These are phyloP conservation scores for Druceiella hillmani DNA, from an alignment of 2,888 invertebrate species.

Conservation along the genomic window DNA sequence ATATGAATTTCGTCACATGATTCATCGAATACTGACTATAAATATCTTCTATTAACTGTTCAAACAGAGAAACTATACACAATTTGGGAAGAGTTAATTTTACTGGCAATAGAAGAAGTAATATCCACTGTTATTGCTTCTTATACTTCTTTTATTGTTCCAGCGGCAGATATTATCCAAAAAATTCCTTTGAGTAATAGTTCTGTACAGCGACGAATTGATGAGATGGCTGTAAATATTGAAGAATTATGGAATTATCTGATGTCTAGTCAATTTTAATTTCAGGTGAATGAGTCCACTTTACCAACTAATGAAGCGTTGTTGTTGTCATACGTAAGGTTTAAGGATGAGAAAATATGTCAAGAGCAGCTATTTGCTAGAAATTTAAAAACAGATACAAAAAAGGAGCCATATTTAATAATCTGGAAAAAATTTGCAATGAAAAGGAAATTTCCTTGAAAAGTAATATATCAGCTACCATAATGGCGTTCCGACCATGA, in stretches of 20 bases:
- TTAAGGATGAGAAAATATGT: constrained; percentile 1
- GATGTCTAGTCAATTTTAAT: neutral
- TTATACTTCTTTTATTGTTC: neutral
- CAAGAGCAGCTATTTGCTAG: neutral
- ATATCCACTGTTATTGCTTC: too few relatives aligned
- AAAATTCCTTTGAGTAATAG: neutral
- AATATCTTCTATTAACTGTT: neutral
- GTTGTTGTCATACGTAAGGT: too few relatives aligned
- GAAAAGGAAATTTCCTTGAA: neutral
- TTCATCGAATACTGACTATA: too few relatives aligned
- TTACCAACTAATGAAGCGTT: neutral
- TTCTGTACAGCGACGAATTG: neutral
- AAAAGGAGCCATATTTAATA: neutral
- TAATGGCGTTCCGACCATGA: neutral
- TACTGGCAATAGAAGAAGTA: neutral
- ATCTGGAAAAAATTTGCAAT: neutral
- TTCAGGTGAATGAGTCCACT: constrained; percentile 1
- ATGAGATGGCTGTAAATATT: too few relatives aligned
- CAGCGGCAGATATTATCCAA: constrained; percentile 1
- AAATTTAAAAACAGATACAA: neutral
- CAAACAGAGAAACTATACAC: neutral
- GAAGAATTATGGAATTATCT: too few relatives aligned
- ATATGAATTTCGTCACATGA: too few relatives aligned
- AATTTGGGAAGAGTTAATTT: neutral
- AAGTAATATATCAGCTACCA: neutral